Evolutionary conservation across 2,888 invertebrate genomes (phyloP).

Genomic region (Synergus itoensis): DNA sequence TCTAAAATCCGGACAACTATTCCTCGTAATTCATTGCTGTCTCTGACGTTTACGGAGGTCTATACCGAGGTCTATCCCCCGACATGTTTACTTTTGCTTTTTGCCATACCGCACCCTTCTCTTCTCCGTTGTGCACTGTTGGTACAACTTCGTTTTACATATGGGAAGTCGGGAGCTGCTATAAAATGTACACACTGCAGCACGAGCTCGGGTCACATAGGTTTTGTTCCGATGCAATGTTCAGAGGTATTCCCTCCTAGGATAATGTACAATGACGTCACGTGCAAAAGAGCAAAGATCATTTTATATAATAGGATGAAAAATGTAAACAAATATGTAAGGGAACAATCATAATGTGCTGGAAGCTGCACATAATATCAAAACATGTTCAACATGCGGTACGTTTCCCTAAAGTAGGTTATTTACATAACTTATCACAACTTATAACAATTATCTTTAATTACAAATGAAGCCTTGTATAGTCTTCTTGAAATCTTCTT

Average conservation of each 20-base stretch:
- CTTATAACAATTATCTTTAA: too few species aligned
- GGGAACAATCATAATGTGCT: too few species aligned
- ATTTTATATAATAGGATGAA: neutral
- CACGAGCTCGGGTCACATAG: conserved; percentile 20
- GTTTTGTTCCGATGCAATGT: conserved; percentile 1
- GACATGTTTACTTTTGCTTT: neutral
- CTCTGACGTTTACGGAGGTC: too few species aligned
- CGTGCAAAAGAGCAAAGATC: conserved; percentile 17
- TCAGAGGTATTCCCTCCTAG: conserved; percentile 22
- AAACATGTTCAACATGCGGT: too few species aligned
- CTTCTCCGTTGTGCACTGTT: conserved; percentile 1
- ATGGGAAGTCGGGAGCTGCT: conserved; percentile 18
- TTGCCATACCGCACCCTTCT: conserved; percentile 19
- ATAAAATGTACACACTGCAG: neutral
- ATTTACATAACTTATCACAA: too few species aligned
- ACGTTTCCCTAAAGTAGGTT: too few species aligned
- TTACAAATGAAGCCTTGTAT: too few species aligned
- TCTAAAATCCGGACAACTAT: neutral
- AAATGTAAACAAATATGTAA: neutral
- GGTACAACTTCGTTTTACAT: neutral
- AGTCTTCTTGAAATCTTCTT: too few species aligned
- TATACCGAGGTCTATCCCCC: neutral
- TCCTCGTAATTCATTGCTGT: neutral
- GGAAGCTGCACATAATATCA: too few species aligned
- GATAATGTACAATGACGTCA: conserved; percentile 18